These are phyloP conservation scores for Strongylocentrotus purpuratus DNA, from an alignment of 35 echinoderm and acorn worm genomes.

Conservation along the genomic window DNA sequence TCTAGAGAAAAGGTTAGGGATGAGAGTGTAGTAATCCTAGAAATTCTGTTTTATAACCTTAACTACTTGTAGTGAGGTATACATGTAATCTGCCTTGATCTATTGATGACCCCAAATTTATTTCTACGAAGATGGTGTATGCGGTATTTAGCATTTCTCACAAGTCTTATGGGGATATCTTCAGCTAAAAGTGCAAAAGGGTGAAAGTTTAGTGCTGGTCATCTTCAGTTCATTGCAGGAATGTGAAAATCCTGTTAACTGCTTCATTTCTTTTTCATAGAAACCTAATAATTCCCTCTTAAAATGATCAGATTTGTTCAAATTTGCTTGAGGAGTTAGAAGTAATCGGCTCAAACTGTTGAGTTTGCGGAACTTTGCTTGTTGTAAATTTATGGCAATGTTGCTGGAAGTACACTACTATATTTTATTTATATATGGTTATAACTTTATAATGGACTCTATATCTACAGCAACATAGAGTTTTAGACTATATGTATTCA, in stretches of 20 bases:
- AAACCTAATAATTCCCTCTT: not conserved
- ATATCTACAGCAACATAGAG: not conserved
- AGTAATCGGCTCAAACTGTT: not conserved
- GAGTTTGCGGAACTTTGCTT: not conserved
- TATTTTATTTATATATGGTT: not conserved
- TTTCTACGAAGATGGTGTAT: not conserved
- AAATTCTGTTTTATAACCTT: not conserved
- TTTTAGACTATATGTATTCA: not conserved
- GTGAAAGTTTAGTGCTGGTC: not conserved
- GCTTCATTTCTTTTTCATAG: not conserved
- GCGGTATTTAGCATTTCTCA: too few relatives aligned
- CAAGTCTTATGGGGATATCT: not conserved
- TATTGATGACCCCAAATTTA: not conserved
- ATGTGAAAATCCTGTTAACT: not conserved
- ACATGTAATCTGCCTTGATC: not conserved
- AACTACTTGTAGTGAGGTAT: not conserved
- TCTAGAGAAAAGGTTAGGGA: not conserved
- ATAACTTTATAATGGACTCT: not conserved
- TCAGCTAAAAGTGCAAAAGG: not conserved
- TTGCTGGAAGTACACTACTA: not conserved
- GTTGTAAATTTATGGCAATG: not conserved
- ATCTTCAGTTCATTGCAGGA: not conserved
- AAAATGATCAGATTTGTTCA: not conserved
- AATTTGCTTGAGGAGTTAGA: not conserved
- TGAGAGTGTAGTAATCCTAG: not conserved